A percentile compares a stretch with the other conserved stretches of the same genome.
Conservation (phyloP, 1,140 invertebrate genomes). For the Tyrophagus putrescentiae region DNA sequence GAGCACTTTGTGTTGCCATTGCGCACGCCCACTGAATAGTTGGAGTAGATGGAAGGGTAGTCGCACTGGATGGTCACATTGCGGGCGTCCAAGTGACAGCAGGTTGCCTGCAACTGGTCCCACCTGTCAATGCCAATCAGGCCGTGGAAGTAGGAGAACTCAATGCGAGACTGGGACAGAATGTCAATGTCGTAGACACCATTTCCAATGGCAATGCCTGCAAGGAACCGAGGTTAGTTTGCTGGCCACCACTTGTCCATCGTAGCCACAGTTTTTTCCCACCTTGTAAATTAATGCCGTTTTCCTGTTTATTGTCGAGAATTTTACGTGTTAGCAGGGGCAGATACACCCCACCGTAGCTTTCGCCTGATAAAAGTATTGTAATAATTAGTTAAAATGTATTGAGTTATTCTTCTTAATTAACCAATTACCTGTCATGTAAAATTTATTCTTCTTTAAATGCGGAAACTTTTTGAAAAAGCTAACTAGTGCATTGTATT, state of each 20-base stretch:
- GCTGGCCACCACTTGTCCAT: not conserved
- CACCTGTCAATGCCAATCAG: conserved; percentile 32
- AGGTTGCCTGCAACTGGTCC: not conserved
- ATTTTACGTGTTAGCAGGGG: conserved; percentile 39
- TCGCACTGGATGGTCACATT: not conserved
- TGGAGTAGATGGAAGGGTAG: not conserved
- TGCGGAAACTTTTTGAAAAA: conserved; percentile 41
- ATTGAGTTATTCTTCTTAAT: not conserved
- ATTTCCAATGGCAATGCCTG: conserved; percentile 42
- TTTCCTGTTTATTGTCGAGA: conserved; percentile 30
- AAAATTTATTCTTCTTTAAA: conserved; percentile 34
- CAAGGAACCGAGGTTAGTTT: conserved; percentile 26
- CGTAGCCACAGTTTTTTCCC: not conserved
- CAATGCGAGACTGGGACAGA: conserved; percentile 36
- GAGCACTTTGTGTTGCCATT: not conserved
- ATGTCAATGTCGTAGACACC: conserved; percentile 34
- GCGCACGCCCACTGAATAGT: not conserved
- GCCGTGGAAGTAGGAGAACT: conserved; percentile 41
- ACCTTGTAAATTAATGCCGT: conserved; percentile 28
- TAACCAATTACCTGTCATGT: conserved; percentile 31
- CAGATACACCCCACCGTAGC: conserved; percentile 38
- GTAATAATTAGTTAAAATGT: not conserved
- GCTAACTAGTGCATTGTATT: conserved; percentile 36
- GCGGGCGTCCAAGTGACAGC: conserved; percentile 9
- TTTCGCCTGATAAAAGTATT: conserved; percentile 31